These are phyloP conservation scores for Drosophila cracens DNA, from an alignment of 2,888 invertebrate species.

Conservation along the genomic window DNA sequence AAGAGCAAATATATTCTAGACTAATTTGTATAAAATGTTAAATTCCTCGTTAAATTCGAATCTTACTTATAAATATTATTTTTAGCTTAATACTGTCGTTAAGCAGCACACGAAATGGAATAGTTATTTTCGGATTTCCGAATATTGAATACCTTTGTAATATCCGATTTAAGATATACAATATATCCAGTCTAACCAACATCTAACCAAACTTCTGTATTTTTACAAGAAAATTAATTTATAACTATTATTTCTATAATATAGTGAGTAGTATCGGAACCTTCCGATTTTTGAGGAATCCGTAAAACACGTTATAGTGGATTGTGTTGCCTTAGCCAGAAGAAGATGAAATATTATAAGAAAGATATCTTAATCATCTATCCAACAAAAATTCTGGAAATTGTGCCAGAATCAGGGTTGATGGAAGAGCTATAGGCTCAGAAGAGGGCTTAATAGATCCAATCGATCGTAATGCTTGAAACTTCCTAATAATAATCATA, in stretches of 20 bases:
- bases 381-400: too few relatives aligned
- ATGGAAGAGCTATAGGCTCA: neutral
- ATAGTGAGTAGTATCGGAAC: neutral
- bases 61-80: slow-evolving; percentile 6
- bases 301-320: neutral
- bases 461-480: neutral
- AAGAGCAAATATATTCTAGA: slow-evolving; percentile 36
- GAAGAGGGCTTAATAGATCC: neutral
- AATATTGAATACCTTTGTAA: neutral
- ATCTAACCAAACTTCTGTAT: neutral
- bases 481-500: neutral
- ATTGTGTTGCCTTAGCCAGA: too few relatives aligned
- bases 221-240: neutral
- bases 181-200: neutral
- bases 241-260: neutral
- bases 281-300: neutral
- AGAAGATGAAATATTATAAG: too few relatives aligned
- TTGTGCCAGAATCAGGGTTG: too few relatives aligned
- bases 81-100: slow-evolving; percentile 31
- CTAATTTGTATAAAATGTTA: slow-evolving; percentile 48
- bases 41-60: slow-evolving; percentile 25
- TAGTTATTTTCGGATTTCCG: neutral
- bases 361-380: too few relatives aligned
- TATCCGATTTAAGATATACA: neutral
- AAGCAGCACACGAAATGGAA: slow-evolving; percentile 15